phyloP scores from a whole-genome alignment of 1,140 invertebrate genomes.

The Lordiphosa stackelbergi region DNA sequence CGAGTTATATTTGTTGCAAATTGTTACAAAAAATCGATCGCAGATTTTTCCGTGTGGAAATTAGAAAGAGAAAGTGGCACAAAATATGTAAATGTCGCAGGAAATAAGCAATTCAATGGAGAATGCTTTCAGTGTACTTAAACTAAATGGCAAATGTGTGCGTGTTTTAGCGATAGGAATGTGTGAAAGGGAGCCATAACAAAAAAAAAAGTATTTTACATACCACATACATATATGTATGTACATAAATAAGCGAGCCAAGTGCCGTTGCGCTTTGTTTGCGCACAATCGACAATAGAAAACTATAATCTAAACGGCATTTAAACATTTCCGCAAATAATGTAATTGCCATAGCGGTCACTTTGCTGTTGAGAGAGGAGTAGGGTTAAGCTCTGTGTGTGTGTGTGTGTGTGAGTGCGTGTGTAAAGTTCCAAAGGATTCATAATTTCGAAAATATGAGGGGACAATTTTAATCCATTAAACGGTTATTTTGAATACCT shows the following conservation, averaged over 20 bases:
- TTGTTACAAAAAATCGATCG: slow-evolving; percentile 44
- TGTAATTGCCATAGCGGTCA: slow-evolving; percentile 39
- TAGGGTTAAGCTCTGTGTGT: slow-evolving; percentile 19
- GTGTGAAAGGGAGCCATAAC: slow-evolving; percentile 1
- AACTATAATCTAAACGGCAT: slow-evolving; percentile 31
- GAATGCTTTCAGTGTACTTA: too few species aligned
- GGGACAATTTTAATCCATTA: slow-evolving; percentile 26
- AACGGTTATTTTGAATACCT: slow-evolving; percentile 22
- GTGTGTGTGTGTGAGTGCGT: slow-evolving; percentile 14
- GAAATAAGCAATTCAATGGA: neutral
- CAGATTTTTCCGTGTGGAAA: slow-evolving; percentile 32
- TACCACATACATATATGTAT: slow-evolving; percentile 10
- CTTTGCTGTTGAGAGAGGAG: slow-evolving; percentile 33
- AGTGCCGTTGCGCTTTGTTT: slow-evolving; percentile 21
- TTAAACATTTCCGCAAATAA: slow-evolving; percentile 62
- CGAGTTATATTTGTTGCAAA: slow-evolving; percentile 36
- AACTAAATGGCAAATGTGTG: slow-evolving; percentile 2
- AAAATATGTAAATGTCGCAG: slow-evolving; percentile 15
- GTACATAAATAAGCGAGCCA: slow-evolving; percentile 34
- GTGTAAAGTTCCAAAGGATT: slow-evolving; percentile 11
- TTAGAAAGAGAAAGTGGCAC: slow-evolving; percentile 29
- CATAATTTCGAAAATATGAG: slow-evolving; percentile 17
- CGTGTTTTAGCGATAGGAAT: too few species aligned
- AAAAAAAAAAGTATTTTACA: slow-evolving; percentile 31
- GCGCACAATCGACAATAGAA: neutral